Percentiles rank a stretch among this genome's conserved stretches.
Evolutionary conservation across 1,140 invertebrate genomes (phyloP).

Genomic region (Cephus cinctus): DNA sequence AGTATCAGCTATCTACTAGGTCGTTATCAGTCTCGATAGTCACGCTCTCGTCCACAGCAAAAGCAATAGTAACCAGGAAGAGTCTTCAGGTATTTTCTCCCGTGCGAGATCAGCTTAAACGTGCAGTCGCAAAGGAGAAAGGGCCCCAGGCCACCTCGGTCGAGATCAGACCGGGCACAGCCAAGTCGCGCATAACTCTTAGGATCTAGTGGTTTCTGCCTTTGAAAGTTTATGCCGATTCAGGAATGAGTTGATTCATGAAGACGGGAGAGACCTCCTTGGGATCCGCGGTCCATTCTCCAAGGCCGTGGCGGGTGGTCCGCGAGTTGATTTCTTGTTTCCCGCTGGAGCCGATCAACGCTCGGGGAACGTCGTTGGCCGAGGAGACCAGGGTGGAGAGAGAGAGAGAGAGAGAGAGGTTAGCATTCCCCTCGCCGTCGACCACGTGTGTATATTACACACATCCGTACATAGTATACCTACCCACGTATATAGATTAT

Average conservation of each 20-base stretch:
- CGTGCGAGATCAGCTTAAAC: too few relatives aligned
- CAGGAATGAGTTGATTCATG: constrained; percentile 56
- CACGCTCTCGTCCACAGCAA: too few relatives aligned
- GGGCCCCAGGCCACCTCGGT: too few relatives aligned
- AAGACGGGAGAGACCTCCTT: constrained; percentile 56
- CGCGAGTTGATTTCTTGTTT: constrained; percentile 57
- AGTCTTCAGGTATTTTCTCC: too few relatives aligned
- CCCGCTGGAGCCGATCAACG: constrained; percentile 35
- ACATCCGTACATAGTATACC: neutral
- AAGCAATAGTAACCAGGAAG: too few relatives aligned
- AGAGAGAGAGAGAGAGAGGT: constrained; percentile 17
- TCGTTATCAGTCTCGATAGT: too few relatives aligned
- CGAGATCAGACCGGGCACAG: too few relatives aligned
- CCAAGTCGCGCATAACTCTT: constrained; percentile 40
- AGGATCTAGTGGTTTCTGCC: constrained; percentile 26
- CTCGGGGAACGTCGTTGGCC: constrained; percentile 7
- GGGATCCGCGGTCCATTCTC: constrained; percentile 46
- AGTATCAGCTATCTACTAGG: too few relatives aligned
- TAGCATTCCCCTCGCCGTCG: constrained; percentile 31
- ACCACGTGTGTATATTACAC: constrained; percentile 23
- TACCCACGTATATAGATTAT: too few relatives aligned
- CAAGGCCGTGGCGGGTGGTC: constrained; percentile 55
- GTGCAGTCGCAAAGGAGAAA: too few relatives aligned
- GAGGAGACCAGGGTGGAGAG: constrained; percentile 10
- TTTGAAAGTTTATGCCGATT: constrained; percentile 54